Base-by-base conservation (phyloP, 2,888 invertebrate genomes). In the Anodontia alba region DNA sequence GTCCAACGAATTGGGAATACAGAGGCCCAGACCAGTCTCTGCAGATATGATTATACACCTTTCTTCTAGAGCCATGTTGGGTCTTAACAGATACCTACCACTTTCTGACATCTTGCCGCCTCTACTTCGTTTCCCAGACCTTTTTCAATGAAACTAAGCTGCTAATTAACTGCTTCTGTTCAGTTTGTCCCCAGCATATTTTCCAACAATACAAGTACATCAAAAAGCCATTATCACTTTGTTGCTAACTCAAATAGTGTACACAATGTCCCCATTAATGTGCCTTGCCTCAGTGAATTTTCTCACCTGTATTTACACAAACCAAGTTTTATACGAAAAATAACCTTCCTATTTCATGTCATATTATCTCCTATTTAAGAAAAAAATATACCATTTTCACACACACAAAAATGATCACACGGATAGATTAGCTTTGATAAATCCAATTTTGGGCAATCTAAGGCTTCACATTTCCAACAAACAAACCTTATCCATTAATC, bases 281-380 rank as follows among this genome's bases (percentile, higher is more conserved):
- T 26, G 12, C 54, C 54, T 54, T 54, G 54, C 54, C 26, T 54
- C 23, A 54, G 7, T 54, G 54, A 54, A 54, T 54, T 54, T 54
- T 54, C 54, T 54, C 54, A 54, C 54, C 54, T 54, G n/a, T 54
- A 54, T 54, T 54, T 54, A 54, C 54, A 26, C 54, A 54, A 26
- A 54, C 23, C 54, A 7, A 49, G 10, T 20, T 20, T 15, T 49
- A n/a, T 7, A 49, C 5, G 49, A 49, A 20, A 49, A 49, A 15
- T 49, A 20, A 3, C 49, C 49, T 20, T 20, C 8, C 3, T 15
- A 20, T 49, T 49, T 49, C 20, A 49, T 17, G 5, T 17, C 49
- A 49, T n/a, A 49, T 15, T 49, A 49, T 20, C 17, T 5, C 8
- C 49, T 49, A 49, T n/a, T n/a, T n/a, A n/a, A n/a, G n/a, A n/a